Evolutionary conservation across 2,888 invertebrate genomes (phyloP).

Genomic region (Melieria crassipennis): DNA sequence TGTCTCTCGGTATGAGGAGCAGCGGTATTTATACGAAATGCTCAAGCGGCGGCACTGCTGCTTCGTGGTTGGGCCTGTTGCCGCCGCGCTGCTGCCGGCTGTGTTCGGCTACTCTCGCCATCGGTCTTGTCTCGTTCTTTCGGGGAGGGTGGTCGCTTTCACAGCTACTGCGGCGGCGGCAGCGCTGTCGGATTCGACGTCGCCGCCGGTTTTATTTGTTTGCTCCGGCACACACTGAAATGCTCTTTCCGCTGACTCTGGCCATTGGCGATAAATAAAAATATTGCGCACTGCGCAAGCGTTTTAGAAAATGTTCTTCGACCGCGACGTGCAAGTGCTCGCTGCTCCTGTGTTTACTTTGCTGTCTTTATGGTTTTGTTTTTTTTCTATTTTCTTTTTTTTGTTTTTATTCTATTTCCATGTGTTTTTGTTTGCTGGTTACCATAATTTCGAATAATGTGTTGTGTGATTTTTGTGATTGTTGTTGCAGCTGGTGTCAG

Average conservation of each 20-base stretch:
- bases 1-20: conserved; percentile 28
- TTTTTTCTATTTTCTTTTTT: conserved; percentile 30
- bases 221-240: conserved; percentile 10
- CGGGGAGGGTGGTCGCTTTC: too few relatives aligned
- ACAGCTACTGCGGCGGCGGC: too few relatives aligned
- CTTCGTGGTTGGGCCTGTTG: conserved; percentile 35
- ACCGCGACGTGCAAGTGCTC: neutral
- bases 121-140: neutral
- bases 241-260: conserved; percentile 16
- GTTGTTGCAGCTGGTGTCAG: too few relatives aligned
- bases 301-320: conserved; percentile 1
- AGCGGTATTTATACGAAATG: conserved; percentile 45
- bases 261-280: conserved; percentile 27
- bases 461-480: too few relatives aligned
- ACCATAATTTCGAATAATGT: too few relatives aligned
- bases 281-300: conserved; percentile 32
- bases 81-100: conserved; percentile 20
- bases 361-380: conserved; percentile 28
- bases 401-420: conserved; percentile 15
- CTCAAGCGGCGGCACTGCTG: neutral
- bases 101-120: neutral
- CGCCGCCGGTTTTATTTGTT: neutral
- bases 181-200: conserved; percentile 15
- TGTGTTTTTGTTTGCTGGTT: too few relatives aligned
- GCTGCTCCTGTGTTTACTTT: neutral